A percentile compares a stretch with the other conserved stretches of the same genome.
Evolutionary conservation across 2,888 invertebrate genomes (phyloP).

Genomic region (Drosophila helvetica): DNA sequence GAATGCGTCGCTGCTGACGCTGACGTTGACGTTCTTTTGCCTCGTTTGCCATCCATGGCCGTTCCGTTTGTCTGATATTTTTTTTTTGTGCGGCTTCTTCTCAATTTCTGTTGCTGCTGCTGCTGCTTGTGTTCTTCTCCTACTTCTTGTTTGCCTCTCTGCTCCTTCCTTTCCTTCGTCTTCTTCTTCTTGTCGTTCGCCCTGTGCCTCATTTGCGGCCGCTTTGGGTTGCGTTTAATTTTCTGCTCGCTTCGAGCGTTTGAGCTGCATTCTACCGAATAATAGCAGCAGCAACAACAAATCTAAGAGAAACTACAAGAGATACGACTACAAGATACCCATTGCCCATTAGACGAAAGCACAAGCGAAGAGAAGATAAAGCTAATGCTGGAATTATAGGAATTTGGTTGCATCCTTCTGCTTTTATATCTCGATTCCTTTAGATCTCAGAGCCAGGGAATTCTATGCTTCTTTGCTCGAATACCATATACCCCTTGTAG

Average conservation of each 20-base stretch:
- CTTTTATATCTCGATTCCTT: not conserved
- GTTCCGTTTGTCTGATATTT: conserved; percentile 22
- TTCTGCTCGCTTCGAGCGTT: conserved; percentile 41
- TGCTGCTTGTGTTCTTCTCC: conserved; percentile 39
- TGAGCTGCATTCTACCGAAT: conserved; percentile 55
- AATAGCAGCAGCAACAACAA: conserved; percentile 3
- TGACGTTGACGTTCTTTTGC: conserved; percentile 32
- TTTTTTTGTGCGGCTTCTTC: conserved; percentile 63
- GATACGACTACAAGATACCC: not conserved
- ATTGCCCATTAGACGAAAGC: not conserved
- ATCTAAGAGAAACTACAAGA: not conserved
- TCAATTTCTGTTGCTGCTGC: conserved; percentile 21
- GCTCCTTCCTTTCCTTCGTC: not conserved
- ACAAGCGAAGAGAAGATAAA: no score
- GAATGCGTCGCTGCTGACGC: conserved; percentile 54
- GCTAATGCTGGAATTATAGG: no score
- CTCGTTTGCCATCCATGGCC: not conserved
- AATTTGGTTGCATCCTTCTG: no score
- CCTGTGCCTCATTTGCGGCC: conserved; percentile 57
- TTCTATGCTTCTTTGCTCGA: not conserved
- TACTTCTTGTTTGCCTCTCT: not conserved
- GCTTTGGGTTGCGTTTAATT: conserved; percentile 64
- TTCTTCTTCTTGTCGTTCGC: conserved; percentile 6
- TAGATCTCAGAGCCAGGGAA: no score
- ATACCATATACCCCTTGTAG: not conserved